These are phyloP conservation scores for Exaiptasia diaphana DNA, from an alignment of 64 coral and sea anemone species.

Conservation along the genomic window DNA sequence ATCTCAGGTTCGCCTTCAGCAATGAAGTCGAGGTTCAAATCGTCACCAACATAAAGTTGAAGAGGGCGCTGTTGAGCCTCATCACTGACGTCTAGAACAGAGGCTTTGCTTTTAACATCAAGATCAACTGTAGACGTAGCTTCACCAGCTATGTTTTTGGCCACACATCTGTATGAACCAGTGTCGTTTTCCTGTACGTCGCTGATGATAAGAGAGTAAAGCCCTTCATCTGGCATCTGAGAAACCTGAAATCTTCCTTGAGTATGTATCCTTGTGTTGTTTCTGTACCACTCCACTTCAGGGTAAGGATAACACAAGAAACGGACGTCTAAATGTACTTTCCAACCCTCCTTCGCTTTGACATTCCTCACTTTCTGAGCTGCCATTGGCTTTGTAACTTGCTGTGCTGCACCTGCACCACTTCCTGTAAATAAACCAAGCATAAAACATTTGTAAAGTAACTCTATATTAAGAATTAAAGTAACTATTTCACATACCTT, in stretches of 20 bases:
- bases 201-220: conserved; percentile 72
- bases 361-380: conserved; percentile 57
- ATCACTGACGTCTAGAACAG: conserved; percentile 60
- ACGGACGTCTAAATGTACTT: conserved; percentile 43
- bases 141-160: conserved; percentile 78
- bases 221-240: conserved; percentile 26
- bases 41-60: conserved; percentile 56
- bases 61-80: conserved; percentile 48
- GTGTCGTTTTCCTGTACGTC: conserved; percentile 53
- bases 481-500: conserved; percentile 22
- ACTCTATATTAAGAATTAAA: not conserved
- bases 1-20: conserved; percentile 74
- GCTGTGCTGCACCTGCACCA: not conserved
- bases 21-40: conserved; percentile 60
- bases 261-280: conserved; percentile 39
- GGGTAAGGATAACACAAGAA: conserved; percentile 41
- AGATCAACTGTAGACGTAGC: conserved; percentile 64
- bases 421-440: not conserved
- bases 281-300: conserved; percentile 53
- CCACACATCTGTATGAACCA: conserved; percentile 86
- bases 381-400: conserved; percentile 3
- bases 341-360: conserved; percentile 41
- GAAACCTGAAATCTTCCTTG: conserved; percentile 50
- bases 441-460: not conserved
- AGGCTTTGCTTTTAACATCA: conserved; percentile 57